Evolutionary conservation across 2,888 invertebrate species (phyloP).

Genomic region (Stratiomys singularior): DNA sequence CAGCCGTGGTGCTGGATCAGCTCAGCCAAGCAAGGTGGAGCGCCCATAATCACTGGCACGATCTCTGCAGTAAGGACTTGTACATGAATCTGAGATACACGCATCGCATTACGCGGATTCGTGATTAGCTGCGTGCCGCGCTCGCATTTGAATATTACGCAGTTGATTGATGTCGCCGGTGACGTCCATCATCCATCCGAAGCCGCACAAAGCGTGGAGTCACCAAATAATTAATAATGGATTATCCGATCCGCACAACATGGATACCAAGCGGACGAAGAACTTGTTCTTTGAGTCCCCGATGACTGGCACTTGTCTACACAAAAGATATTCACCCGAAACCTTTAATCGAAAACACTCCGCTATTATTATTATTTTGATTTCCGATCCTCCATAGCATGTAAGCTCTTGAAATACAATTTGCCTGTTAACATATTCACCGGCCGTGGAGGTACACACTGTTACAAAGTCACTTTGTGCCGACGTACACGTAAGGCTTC

Average conservation of each 20-base stretch:
- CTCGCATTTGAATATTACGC: conserved; percentile 27
- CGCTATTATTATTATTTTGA: conserved; percentile 18
- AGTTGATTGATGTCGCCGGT: conserved; percentile 35
- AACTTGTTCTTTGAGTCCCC: conserved; percentile 8
- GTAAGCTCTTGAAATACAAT: conserved; percentile 1
- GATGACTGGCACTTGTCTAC: conserved; percentile 21
- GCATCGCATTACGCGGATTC: conserved; percentile 12
- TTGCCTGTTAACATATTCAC: neutral
- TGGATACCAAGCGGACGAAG: neutral
- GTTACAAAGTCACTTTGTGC: neutral
- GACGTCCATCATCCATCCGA: conserved; percentile 20
- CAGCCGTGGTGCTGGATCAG: neutral
- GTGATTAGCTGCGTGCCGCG: conserved; percentile 31
- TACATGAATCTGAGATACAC: neutral
- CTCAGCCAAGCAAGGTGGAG: neutral
- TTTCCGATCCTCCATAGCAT: neutral
- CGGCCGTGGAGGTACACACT: neutral
- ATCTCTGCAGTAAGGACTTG: conserved; percentile 7
- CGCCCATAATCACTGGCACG: conserved; percentile 1
- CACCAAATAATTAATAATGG: conserved; percentile 32
- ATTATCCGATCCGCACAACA: conserved; percentile 24
- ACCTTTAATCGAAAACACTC: conserved; percentile 2
- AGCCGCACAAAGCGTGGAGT: neutral
- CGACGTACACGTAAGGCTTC: neutral
- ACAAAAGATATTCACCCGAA: conserved; percentile 26